Base-by-base conservation (phyloP, 2,113 vertebrate genomes). In the Myrmecobius fasciatus region DNA sequence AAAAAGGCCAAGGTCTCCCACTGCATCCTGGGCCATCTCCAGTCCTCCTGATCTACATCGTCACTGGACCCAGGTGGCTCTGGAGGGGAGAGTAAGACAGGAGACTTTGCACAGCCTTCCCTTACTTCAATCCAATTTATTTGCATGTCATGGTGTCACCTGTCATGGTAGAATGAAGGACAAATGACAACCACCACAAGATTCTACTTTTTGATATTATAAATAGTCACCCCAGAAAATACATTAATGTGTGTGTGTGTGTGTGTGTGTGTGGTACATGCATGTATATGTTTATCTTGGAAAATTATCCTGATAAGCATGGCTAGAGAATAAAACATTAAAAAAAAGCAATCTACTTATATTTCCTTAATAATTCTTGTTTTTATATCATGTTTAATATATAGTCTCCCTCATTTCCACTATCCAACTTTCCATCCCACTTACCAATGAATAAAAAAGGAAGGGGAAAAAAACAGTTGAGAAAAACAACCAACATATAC, bases 181-280 rank as follows among this genome's bases (percentile, higher is more conserved):
- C 9, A 51, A 51, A 51, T 51, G 49, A 51, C 49, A 10, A 51
- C 49, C 49, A 56, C 89, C 1, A 49, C 8, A 0, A 83, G 53
- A 51, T 26, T 95, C 89, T 95, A 92, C 89, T n/a, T 14, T 56
- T 91, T 47, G 91, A 92, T 88, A 94, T 60, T 49, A 94, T 75
- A 95, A 47, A 49, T 28, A 20, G 43, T 1, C 7, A 92, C 47
- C 92, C 88, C 53, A 47, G 89, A 53, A 25, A 91, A 9, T 53
- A 89, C 52, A 49, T 49, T 49, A 49, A 49, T 49, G 6, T n/a
- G n/a, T n/a, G n/a, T n/a, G 49, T 49, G 49, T 8, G 7, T 8
- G 6, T 49, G 7, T 49, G 7, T 49, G 7, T 49, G 7, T 49
- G 8, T 49, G n/a, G n/a, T n/a, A n/a, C n/a, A n/a, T n/a, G n/a